Evolutionary conservation across 1,140 invertebrate genomes (phyloP), one percentile per base, ranked within the genome.

Genomic region (Tetramorium alpestre): DNA sequence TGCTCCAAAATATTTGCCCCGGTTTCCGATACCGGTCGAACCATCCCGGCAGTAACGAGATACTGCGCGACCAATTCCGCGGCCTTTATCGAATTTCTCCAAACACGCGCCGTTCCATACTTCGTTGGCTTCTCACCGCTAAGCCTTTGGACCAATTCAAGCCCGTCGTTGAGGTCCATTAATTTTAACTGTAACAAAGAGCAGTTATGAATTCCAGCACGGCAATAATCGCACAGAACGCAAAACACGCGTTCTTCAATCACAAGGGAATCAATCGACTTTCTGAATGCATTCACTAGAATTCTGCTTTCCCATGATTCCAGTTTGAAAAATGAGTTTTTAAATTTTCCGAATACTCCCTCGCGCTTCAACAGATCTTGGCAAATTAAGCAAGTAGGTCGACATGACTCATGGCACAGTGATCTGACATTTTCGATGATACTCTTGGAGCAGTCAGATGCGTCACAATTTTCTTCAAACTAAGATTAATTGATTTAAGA

Each of bases 1-100:
- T 95, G 92, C 47, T 96, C 96, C 22, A 96, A 93, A 49, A 95
- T 95, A 87, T 95, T 95, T 60, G 96, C 92, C 60, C 96, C 95
- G 0, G 94, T 93, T 84, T 96, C 96, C 91, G 92, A 93, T 82
- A 94, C 95, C 86, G 94, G 96, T 91, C 93, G 95, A 90, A 95
- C 96, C 96, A 95, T 96, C 81, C 94, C 96, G 82, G 94, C 95
- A 72, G 95, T 96, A 78, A 95, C 95, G 88, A 95, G 94, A 94
- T 95, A 95, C 94, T 96, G 93, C 87, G 94, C 93, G 81, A 94
- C 92, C 80, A 96, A 93, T 90, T 96, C 95, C 62, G 96, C 96
- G 33, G 95, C 95, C 88, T 96, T 96, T 81, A 93, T 93, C 77
- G 96, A 96, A 92, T 95, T 95, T 75, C 94, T 94, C 95, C 95